Percentiles rank a stretch among this genome's conserved stretches.
phyloP scores from a whole-genome alignment of 2,888 invertebrate species.

The Eucera pruinosa region DNA sequence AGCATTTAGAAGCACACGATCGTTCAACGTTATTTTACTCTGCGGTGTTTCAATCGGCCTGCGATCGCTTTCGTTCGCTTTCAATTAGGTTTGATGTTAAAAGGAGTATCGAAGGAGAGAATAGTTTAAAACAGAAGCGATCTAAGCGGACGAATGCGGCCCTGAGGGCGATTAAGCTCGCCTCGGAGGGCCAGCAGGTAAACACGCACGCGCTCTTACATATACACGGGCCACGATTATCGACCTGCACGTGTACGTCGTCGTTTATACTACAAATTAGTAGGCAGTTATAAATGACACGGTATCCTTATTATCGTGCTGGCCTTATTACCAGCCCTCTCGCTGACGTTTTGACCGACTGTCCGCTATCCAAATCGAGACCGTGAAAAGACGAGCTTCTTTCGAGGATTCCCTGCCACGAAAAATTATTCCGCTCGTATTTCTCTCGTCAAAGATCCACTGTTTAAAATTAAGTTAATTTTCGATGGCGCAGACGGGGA shows the following conservation, averaged over 20 bases:
- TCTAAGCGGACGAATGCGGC: constrained; percentile 48
- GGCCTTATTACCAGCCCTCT: constrained; percentile 62
- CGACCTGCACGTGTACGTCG: constrained; percentile 65
- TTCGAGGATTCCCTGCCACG: constrained; percentile 33
- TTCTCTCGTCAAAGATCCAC: not conserved
- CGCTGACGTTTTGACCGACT: constrained; percentile 54
- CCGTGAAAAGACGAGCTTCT: constrained; percentile 36
- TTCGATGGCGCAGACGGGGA: too few species aligned
- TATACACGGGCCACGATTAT: constrained; percentile 51
- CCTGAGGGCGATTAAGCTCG: constrained; percentile 66
- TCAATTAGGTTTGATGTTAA: too few species aligned
- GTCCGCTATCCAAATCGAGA: constrained; percentile 9
- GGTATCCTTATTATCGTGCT: constrained; percentile 70
- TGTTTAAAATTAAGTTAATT: constrained; percentile 42
- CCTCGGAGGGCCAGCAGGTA: constrained; percentile 62
- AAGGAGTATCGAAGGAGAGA: too few species aligned
- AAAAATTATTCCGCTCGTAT: constrained; percentile 44
- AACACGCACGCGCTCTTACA: constrained; percentile 63
- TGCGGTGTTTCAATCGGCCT: too few species aligned
- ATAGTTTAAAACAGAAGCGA: not conserved
- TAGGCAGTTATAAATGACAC: constrained; percentile 81
- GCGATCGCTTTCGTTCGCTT: too few species aligned
- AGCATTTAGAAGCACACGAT: too few species aligned
- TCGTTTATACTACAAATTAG: constrained; percentile 79
- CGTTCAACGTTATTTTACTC: too few species aligned